Base-by-base conservation (phyloP, 2,888 invertebrate genomes). In the Heteromurus nitidus region DNA sequence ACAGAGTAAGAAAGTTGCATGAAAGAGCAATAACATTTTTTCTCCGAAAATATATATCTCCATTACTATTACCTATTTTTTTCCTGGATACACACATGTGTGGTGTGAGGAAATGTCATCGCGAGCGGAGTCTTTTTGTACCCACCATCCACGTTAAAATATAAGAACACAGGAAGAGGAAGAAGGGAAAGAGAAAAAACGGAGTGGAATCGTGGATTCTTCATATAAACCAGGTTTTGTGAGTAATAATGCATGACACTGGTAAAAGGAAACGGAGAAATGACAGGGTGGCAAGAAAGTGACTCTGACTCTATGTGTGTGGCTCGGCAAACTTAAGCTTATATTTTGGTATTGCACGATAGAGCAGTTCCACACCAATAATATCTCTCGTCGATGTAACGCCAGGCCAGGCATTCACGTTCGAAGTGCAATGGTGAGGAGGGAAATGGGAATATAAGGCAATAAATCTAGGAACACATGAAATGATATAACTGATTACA, bases 91-190 rank as follows among this genome's bases (percentile, higher is more conserved):
- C 22, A 28, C 16, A 7, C 47, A 22, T 75, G 75, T 75, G 64
- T 67, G 75, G 75, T 75, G 75, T 75, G 64, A 75, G 75, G 75
- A 75, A 75, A 75, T 75, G 75, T 75, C 75, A 75, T 55, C 44
- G 16, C 5, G 11, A 26, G 44, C 20, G 58, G 31, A 53, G n/a
- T n/a, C n/a, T n/a, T n/a, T n/a, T n/a, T n/a, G n/a, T n/a, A n/a
- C n/a, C n/a, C n/a, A n/a, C n/a, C n/a, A n/a, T n/a, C n/a, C n/a
- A n/a, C n/a, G n/a, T n/a, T n/a, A n/a, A n/a, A n/a, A n/a, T n/a
- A n/a, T n/a, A n/a, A n/a, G n/a, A 36, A 31, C 60, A 72, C 31
- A 13, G 53, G 26, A n/a, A 72, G 30, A 28, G 16, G 42, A 13
- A 58, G 13, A 44, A 24, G 36, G 44, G 44, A 20, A 69, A 42